A percentile compares a stretch with the other conserved stretches of the same genome.
Conservation (phyloP, 2,888 invertebrate genomes). For the Hydrotaea diabolus region DNA sequence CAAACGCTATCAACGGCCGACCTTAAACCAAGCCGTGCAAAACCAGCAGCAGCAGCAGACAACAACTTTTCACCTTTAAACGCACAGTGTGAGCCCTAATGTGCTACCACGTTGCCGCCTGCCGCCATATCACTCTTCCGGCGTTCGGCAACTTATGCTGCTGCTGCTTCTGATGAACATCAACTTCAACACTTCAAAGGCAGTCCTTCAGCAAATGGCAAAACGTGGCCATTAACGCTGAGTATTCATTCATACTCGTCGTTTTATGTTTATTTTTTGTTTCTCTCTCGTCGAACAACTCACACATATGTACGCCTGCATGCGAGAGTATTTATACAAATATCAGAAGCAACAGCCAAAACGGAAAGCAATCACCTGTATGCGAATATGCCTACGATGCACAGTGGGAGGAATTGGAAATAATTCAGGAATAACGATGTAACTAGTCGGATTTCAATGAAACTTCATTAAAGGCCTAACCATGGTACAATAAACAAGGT, state of each 20-base stretch:
- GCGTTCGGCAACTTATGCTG: constrained; percentile 32
- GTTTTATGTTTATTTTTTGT: background rate
- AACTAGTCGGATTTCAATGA: too few relatives aligned
- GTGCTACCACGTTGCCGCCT: background rate
- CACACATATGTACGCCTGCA: background rate
- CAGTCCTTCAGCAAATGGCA: constrained; percentile 56
- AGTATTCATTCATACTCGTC: constrained; percentile 44
- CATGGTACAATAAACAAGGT: too few relatives aligned
- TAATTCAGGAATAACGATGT: too few relatives aligned
- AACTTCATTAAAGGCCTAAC: too few relatives aligned
- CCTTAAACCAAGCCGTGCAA: constrained; percentile 40
- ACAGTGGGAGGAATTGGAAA: background rate
- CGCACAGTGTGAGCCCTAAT: background rate
- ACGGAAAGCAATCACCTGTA: constrained; percentile 42
- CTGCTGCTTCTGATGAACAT: constrained; percentile 43
- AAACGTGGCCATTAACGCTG: constrained; percentile 50
- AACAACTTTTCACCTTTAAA: constrained; percentile 32
- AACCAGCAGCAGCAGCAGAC: background rate
- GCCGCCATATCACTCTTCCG: background rate
- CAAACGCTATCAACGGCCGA: constrained; percentile 21
- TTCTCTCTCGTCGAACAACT: background rate
- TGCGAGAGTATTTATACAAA: background rate
- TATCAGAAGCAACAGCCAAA: constrained; percentile 39
- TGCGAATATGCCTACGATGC: constrained; percentile 13
- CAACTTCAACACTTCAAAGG: constrained; percentile 35